Conservation (phyloP, 2,113 vertebrate species). For the Tetraodon nigroviridis region DNA sequence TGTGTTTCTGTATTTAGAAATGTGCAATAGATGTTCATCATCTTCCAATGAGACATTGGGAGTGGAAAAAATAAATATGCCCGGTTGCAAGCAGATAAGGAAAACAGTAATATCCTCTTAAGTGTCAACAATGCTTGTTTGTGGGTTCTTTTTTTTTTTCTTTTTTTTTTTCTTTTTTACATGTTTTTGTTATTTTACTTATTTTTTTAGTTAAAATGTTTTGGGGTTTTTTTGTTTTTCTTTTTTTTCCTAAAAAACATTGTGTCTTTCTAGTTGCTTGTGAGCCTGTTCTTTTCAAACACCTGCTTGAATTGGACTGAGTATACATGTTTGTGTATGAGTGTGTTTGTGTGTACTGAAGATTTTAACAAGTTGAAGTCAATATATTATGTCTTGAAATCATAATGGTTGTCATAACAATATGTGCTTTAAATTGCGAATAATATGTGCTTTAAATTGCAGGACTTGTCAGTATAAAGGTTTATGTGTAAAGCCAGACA, state of each 20-base stretch:
- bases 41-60: slow-evolving; percentile 74
- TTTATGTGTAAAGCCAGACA: slow-evolving; percentile 74
- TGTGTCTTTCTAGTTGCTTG: slow-evolving; percentile 80
- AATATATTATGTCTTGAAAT: slow-evolving; percentile 76
- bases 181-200: slow-evolving; percentile 67
- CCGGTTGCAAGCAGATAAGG: slow-evolving; percentile 71
- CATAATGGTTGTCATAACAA: slow-evolving; percentile 77
- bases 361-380: slow-evolving; percentile 72
- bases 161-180: slow-evolving; percentile 59
- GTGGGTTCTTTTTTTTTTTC: slow-evolving; percentile 65
- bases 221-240: slow-evolving; percentile 63
- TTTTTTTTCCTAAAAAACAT: slow-evolving; percentile 47
- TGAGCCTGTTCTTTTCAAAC: slow-evolving; percentile 79
- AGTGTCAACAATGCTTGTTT: slow-evolving; percentile 78
- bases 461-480: slow-evolving; percentile 75
- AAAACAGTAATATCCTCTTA: slow-evolving; percentile 73
- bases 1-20: slow-evolving; percentile 79
- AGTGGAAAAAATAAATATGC: slow-evolving; percentile 62
- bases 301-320: slow-evolving; percentile 73
- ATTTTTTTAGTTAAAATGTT: slow-evolving; percentile 68
- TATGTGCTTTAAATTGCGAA: slow-evolving; percentile 78
- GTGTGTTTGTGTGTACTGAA: slow-evolving; percentile 69
- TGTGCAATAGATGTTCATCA: slow-evolving; percentile 76
- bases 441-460: slow-evolving; percentile 78
- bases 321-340: slow-evolving; percentile 72